phyloP scores from a whole-genome alignment of 2,113 vertebrate genomes.

The Blennius ocellaris region DNA sequence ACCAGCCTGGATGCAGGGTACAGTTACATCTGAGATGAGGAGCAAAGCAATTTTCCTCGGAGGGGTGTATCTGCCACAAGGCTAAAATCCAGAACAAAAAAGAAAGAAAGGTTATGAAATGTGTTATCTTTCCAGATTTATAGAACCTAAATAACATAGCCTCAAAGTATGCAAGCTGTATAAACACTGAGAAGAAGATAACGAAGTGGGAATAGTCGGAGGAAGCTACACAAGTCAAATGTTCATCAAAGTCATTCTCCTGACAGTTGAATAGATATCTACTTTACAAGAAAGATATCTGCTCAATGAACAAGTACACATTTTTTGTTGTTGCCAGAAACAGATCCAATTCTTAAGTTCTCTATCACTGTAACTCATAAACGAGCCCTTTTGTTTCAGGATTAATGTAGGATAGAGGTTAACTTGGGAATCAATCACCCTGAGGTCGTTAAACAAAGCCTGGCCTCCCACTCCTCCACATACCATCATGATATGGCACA shows the following conservation, averaged over 20 bases:
- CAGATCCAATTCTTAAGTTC: constrained; percentile 19
- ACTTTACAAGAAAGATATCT: not conserved
- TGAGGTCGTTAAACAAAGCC: constrained; percentile 29
- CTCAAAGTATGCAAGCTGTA: not conserved
- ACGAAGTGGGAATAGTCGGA: not conserved
- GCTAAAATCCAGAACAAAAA: constrained; percentile 35
- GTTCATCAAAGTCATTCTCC: not conserved
- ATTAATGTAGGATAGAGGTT: constrained; percentile 11
- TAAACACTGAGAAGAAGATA: not conserved
- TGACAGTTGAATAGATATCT: not conserved
- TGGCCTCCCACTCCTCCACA: not conserved
- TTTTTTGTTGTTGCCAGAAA: not conserved
- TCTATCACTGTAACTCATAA: not conserved
- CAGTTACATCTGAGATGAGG: constrained; percentile 1
- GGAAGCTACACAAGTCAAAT: not conserved
- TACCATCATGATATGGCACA: constrained; percentile 8
- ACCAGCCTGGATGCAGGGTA: constrained; percentile 23
- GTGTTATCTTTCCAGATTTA: not conserved
- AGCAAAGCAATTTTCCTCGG: not conserved
- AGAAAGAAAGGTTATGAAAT: constrained; percentile 5
- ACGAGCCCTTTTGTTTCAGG: constrained; percentile 5
- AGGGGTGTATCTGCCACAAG: not conserved
- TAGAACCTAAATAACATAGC: not conserved
- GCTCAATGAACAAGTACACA: not conserved
- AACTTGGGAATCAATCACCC: constrained; percentile 39